Evolutionary conservation across 1,140 invertebrate species (phyloP).

Genomic region (Zophobas morio): DNA sequence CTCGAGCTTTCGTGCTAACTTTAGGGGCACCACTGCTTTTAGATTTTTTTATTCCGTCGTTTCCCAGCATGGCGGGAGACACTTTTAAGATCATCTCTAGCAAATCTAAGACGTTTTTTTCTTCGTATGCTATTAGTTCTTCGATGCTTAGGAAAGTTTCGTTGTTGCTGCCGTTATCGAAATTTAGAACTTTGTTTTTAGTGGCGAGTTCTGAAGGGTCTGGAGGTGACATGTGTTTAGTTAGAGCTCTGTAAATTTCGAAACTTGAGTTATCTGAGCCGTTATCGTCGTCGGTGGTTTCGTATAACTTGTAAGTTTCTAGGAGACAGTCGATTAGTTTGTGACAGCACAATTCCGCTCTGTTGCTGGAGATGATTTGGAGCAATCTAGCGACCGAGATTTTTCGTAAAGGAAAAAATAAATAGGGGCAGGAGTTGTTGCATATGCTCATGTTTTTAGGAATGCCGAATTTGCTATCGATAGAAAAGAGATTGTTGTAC

Average conservation of each 20-base stretch:
- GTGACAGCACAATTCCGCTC: constrained; percentile 70
- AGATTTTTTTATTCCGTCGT: constrained; percentile 65
- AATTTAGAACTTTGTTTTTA: constrained; percentile 63
- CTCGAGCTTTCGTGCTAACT: constrained; percentile 69
- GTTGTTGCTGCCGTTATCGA: constrained; percentile 55
- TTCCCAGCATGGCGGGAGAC: constrained; percentile 66
- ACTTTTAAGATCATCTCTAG: constrained; percentile 66
- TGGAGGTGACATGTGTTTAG: constrained; percentile 64
- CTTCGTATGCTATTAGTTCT: constrained; percentile 68
- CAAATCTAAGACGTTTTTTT: constrained; percentile 66
- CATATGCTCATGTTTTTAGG: constrained; percentile 65
- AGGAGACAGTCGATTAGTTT: constrained; percentile 70
- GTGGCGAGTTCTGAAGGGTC: constrained; percentile 47
- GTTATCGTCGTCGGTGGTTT: constrained; percentile 65
- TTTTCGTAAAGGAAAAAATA: constrained; percentile 71
- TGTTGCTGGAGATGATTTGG: constrained; percentile 70
- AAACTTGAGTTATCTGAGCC: constrained; percentile 71
- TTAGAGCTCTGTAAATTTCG: constrained; percentile 69
- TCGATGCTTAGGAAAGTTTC: constrained; percentile 67
- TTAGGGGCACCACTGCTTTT: constrained; percentile 58
- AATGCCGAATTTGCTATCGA: constrained; percentile 61
- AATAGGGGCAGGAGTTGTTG: constrained; percentile 73
- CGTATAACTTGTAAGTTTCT: constrained; percentile 64
- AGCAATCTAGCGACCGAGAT: constrained; percentile 72
- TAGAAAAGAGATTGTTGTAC: constrained; percentile 58